Base-by-base conservation (phyloP, 2,797 vertebrate genomes). In the Anabas testudineus region DNA sequence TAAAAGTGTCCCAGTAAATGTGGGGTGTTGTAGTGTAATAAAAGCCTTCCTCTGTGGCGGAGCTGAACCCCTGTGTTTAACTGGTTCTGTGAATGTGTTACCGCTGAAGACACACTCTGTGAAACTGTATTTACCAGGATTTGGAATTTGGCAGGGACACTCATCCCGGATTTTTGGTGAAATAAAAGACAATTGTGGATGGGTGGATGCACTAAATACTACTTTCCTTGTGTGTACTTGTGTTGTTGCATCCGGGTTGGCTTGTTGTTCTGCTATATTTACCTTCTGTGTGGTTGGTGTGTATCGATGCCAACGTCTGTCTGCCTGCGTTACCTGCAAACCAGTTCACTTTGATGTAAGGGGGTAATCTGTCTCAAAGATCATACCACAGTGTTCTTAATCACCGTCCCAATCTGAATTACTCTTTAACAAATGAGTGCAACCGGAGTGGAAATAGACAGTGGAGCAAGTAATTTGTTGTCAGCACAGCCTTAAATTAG, bases 41-140 rank as follows among this genome's bases (percentile, higher is more conserved):
- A 87, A 88, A 86, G 74, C 74, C 65, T 88, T 88, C 89, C 76
- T 54, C 85, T 84, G 87, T 28, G 84, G 78, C 55, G 61, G 6
- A 76, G 68, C 51, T 63, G 71, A 68, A 59, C 74, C 71, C 52
- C 81, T 83, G 83, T 88, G 78, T 89, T 90, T 87, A 87, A 75
- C 80, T 66, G 65, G 68, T 69, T 81, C 30, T 75, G 63, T 80
- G 77, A 71, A 70, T 58, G 67, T 61, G 61, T 82, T 76, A 34
- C 76, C 0, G 15, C 75, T 63, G 70, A 61, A 55, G 42, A 65
- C 49, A 18, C 77, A 62, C 55, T 21, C 65, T 75, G 54, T 66
- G 41, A 51, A 68, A 71, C 72, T 79, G 56, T 61, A 75, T 63
- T 82, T 67, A 74, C 67, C 71, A 68, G 22, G 48, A 69, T 80